phyloP scores from a whole-genome alignment of 1,140 invertebrate species.

The Drosophila ohnishii region DNA sequence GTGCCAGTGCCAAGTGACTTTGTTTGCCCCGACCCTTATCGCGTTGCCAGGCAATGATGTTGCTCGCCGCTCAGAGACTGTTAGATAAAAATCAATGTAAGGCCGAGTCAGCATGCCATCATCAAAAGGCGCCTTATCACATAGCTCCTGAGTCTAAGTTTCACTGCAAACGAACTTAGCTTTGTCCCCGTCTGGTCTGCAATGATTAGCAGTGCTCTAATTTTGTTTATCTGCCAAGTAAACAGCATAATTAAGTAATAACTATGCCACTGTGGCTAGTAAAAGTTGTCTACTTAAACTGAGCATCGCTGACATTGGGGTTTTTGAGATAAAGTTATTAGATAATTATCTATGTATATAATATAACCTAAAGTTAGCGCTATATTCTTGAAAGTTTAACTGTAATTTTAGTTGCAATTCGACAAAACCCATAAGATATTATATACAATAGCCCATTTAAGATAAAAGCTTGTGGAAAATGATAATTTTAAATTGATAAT shows the following conservation, averaged over 20 bases:
- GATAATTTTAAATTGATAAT: neutral
- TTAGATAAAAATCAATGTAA: conserved; percentile 68
- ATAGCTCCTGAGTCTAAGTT: neutral
- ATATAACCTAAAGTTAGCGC: neutral
- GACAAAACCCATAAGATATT: neutral
- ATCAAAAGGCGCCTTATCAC: conserved; percentile 26
- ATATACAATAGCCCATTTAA: neutral
- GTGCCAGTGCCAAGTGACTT: conserved; percentile 14
- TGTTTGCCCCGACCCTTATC: conserved; percentile 54
- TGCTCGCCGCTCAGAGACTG: neutral
- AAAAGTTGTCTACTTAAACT: conserved; percentile 11
- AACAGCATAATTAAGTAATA: conserved; percentile 52
- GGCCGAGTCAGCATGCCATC: conserved; percentile 37
- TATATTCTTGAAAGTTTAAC: neutral
- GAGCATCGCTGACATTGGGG: neutral
- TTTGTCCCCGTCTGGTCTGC: conserved; percentile 11
- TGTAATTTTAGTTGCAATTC: neutral
- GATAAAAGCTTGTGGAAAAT: neutral
- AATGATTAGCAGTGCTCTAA: conserved; percentile 67
- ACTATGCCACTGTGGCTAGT: conserved; percentile 24
- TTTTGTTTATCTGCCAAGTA: conserved; percentile 52
- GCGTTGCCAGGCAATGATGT: conserved; percentile 51
- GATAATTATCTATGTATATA: neutral
- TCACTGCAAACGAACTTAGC: neutral
- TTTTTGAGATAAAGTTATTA: conserved; percentile 2